Evolutionary conservation across 2,888 invertebrate species (phyloP).

Genomic region (Rhabditophanes sp.): DNA sequence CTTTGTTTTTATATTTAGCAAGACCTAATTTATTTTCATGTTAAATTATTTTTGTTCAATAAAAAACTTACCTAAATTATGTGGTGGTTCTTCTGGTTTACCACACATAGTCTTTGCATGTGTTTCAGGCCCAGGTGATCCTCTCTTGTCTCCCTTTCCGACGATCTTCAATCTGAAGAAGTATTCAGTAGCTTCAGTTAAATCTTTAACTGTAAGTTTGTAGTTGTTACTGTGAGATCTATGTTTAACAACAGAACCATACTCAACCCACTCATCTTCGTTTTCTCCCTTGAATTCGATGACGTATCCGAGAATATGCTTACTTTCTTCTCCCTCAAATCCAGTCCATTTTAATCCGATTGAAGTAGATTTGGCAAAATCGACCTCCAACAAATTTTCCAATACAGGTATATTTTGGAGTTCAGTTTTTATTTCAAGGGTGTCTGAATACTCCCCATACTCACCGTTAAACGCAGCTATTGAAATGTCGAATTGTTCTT

Average conservation of each 20-base stretch:
- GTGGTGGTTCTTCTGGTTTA: too few species aligned
- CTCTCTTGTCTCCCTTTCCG: conserved; percentile 41
- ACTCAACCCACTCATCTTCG: conserved; percentile 36
- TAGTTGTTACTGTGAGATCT: conserved; percentile 26
- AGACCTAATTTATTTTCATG: too few species aligned
- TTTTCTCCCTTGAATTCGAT: conserved; percentile 42
- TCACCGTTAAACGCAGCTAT: conserved; percentile 40
- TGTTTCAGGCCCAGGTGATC: conserved; percentile 40
- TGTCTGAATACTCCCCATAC: conserved; percentile 41
- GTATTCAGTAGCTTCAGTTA: conserved; percentile 41
- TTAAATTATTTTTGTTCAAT: too few species aligned
- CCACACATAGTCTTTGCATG: conserved; percentile 41
- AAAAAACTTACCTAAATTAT: conserved; percentile 19
- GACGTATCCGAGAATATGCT: conserved; percentile 40
- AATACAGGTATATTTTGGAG: conserved; percentile 36
- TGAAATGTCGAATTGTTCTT: conserved; percentile 41
- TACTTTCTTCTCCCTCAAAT: conserved; percentile 24
- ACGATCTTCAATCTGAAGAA: conserved; percentile 44
- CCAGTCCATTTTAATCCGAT: conserved; percentile 42
- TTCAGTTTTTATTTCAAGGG: conserved; percentile 20
- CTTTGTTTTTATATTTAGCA: too few species aligned
- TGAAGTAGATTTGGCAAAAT: conserved; percentile 36
- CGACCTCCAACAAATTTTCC: conserved; percentile 30
- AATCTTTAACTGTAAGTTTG: conserved; percentile 28
- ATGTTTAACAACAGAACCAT: conserved; percentile 38